Percentiles rank a stretch among this genome's conserved stretches.
Conservation (phyloP, 2,888 invertebrate genomes). For the Chymomyza procnemis region DNA sequence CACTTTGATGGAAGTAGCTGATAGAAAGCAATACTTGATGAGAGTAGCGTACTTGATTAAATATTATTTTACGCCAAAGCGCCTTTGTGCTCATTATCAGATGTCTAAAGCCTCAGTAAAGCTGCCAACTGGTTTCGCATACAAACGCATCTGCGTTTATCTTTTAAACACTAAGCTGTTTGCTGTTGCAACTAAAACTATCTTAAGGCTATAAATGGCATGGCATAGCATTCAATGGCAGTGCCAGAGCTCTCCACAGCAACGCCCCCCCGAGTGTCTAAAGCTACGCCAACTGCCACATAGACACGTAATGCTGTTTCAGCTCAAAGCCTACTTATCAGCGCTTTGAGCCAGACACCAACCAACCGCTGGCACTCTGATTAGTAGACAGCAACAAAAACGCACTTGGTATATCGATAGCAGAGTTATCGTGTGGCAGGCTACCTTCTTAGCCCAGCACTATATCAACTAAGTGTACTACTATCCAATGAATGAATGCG, state of each 20-base stretch:
- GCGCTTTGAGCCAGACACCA: conserved; percentile 13
- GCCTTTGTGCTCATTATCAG: no score
- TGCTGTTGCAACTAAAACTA: neutral
- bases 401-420: neutral
- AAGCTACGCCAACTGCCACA: neutral
- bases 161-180: neutral
- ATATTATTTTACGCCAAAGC: no score
- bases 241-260: neutral
- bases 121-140: neutral
- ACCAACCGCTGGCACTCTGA: conserved; percentile 12
- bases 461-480: conserved; percentile 2
- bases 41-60: no score
- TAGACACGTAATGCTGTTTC: conserved; percentile 34
- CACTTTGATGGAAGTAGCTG: no score
- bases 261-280: neutral
- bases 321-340: conserved; percentile 42
- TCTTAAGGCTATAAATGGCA: neutral
- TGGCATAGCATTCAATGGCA: neutral
- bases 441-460: neutral
- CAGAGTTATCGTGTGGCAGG: neutral
- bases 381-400: neutral
- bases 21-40: no score
- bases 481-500: conserved; percentile 11
- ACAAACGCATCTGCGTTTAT: neutral
- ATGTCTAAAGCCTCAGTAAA: no score